Base-by-base conservation (phyloP, 2,797 vertebrate genomes). In the Phrynocephalus vlangalii region DNA sequence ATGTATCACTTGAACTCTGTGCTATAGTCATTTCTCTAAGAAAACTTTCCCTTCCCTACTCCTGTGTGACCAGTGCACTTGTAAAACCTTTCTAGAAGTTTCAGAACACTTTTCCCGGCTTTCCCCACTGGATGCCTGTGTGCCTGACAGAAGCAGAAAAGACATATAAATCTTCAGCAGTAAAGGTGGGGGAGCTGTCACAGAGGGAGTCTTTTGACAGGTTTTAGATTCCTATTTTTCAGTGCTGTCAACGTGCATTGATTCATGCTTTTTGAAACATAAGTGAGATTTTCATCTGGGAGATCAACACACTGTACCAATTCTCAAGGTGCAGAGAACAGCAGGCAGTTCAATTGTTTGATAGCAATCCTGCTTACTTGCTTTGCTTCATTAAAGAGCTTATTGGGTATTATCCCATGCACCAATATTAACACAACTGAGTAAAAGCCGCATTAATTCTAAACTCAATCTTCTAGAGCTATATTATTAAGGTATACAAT, bases 401-500 rank as follows among this genome's bases (percentile, higher is more conserved):
- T 30, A 26, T 28, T 26, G 5, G 0, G 4, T 70, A 87, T 73
- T 87, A 84, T 60, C 13, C 72, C 20, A 79, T 67, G 80, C 71
- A 2, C 1, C 6, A 16, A 7, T n/a, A 33, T 24, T 87, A 73
- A 48, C 70, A 60, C n/a, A 4, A 83, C 44, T 56, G n/a, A 28
- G 38, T 16, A 28, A 83, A 28, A 30, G n/a, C 44, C 18, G 44
- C 52, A 52, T 68, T 56, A 67, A 76, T 67, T 82, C 20, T 26
- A 82, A 87, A 79, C 0, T n/a, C 22, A 79, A 26, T 87, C 26
- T 44, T 4, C 16, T 48, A 70, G 22, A 78, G 63, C 75, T 52
- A 28, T 44, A 83, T 52, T 50, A 85, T 26, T 30, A 78, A 87
- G 15, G n/a, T 83, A n/a, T 73, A 68, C 66, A 67, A 70, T 16